Conservation (phyloP, 2,113 vertebrate species). For the Onychorhynchus coronatus region DNA sequence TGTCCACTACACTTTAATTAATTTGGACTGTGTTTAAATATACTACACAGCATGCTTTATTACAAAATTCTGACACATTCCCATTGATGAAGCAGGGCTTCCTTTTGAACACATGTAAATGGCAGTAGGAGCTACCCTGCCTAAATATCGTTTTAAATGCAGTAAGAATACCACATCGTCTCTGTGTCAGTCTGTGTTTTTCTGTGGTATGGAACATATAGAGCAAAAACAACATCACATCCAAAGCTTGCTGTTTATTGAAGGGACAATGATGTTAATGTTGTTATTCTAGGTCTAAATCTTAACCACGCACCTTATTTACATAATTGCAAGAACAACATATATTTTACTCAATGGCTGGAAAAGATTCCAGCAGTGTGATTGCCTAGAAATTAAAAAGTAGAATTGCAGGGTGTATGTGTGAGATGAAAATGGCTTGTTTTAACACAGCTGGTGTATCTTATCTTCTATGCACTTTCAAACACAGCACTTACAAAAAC, state of each 20-base stretch:
- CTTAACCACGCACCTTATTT: conserved; percentile 62
- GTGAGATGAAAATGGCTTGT: conserved; percentile 25
- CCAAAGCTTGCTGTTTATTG: conserved; percentile 19
- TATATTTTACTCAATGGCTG: conserved; percentile 53
- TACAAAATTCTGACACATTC: conserved; percentile 38
- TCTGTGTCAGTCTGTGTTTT: background rate
- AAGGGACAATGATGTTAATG: conserved; percentile 22
- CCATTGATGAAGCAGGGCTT: background rate
- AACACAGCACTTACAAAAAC: background rate
- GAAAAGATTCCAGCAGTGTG: conserved; percentile 58
- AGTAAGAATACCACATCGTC: background rate
- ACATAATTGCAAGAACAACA: conserved; percentile 59
- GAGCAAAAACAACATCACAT: background rate
- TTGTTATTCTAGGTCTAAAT: conserved; percentile 58
- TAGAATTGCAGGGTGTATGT: conserved; percentile 32
- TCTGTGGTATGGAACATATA: background rate
- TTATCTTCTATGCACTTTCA: conserved; percentile 8
- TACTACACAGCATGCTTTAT: conserved; percentile 13
- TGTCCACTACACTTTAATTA: conserved; percentile 50
- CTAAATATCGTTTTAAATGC: conserved; percentile 20
- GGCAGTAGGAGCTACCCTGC: background rate
- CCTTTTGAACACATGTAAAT: background rate
- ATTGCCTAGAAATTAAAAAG: conserved; percentile 53
- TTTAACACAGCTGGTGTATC: conserved; percentile 39
- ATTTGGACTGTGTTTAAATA: conserved; percentile 48